Conservation (phyloP, 2,797 vertebrate genomes). For the Remorina albescens region DNA sequence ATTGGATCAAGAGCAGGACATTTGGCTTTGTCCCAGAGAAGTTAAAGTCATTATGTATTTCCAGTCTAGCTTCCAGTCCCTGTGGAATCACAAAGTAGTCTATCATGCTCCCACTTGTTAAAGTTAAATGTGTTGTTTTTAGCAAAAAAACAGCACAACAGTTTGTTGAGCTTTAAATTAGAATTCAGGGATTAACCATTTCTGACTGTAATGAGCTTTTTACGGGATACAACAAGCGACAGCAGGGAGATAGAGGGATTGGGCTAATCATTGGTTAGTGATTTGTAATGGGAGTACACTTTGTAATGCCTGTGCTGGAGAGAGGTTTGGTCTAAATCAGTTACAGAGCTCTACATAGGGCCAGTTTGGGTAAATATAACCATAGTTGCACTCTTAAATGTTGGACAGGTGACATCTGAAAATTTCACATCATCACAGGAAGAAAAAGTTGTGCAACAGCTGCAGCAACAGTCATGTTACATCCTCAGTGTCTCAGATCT, state of each 20-base stretch:
- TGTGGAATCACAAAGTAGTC: not conserved
- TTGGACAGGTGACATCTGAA: constrained; percentile 35
- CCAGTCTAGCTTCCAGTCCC: not conserved
- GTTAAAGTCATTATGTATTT: too few relatives aligned
- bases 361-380: not conserved
- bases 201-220: constrained; percentile 78
- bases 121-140: not conserved
- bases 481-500: constrained; percentile 32
- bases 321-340: constrained; percentile 45
- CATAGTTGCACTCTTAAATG: constrained; percentile 18
- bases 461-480: constrained; percentile 47
- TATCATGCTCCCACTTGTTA: not conserved
- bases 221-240: constrained; percentile 69
- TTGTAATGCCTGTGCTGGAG: constrained; percentile 52
- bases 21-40: constrained; percentile 37
- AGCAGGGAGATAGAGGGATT: constrained; percentile 67
- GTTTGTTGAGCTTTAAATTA: constrained; percentile 49
- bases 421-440: not conserved
- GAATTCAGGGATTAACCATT: constrained; percentile 57
- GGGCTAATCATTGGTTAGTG: constrained; percentile 72
- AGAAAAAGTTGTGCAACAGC: constrained; percentile 52
- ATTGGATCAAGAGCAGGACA: constrained; percentile 46
- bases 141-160: constrained; percentile 29
- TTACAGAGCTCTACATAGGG: constrained; percentile 4
- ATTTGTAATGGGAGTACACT: constrained; percentile 43